Evolutionary conservation across 1,140 invertebrate genomes (phyloP).

Genomic region (Drosophila tsacasi): DNA sequence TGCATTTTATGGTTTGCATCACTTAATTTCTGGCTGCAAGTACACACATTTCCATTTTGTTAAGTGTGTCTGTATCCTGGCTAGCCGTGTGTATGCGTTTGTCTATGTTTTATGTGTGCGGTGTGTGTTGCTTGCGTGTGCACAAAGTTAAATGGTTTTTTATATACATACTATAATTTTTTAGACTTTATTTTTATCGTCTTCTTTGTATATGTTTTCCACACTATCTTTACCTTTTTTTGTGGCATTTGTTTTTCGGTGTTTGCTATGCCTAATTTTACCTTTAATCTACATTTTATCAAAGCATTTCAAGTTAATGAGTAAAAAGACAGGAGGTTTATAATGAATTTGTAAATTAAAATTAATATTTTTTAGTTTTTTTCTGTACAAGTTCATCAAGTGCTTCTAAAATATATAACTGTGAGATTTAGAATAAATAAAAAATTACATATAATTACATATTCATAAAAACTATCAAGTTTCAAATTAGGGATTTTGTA

Average conservation of each 20-base stretch:
- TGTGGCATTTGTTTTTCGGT: conserved; percentile 32
- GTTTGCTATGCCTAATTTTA: neutral
- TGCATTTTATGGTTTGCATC: neutral
- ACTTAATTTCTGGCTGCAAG: conserved; percentile 31
- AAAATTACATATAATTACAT: too few species aligned
- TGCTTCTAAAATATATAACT: too few species aligned
- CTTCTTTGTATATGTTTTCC: neutral
- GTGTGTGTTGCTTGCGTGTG: conserved; percentile 48
- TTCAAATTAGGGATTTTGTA: too few species aligned
- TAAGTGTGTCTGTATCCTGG: conserved; percentile 10
- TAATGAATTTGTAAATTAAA: too few species aligned
- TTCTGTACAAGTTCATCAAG: too few species aligned
- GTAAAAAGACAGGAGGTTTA: too few species aligned
- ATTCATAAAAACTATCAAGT: too few species aligned
- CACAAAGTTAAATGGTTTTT: conserved; percentile 61
- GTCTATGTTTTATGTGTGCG: conserved; percentile 32
- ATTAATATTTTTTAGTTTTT: too few species aligned
- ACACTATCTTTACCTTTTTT: neutral
- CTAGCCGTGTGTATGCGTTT: conserved; percentile 12
- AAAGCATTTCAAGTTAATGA: too few species aligned
- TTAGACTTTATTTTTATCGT: neutral
- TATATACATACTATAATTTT: conserved; percentile 26
- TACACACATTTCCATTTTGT: conserved; percentile 38
- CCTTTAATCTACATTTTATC: too few species aligned
- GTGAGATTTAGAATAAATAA: too few species aligned